These are phyloP conservation scores for Meleagris gallopavo DNA, from an alignment of 2,113 vertebrate genomes.

Conservation along the genomic window DNA sequence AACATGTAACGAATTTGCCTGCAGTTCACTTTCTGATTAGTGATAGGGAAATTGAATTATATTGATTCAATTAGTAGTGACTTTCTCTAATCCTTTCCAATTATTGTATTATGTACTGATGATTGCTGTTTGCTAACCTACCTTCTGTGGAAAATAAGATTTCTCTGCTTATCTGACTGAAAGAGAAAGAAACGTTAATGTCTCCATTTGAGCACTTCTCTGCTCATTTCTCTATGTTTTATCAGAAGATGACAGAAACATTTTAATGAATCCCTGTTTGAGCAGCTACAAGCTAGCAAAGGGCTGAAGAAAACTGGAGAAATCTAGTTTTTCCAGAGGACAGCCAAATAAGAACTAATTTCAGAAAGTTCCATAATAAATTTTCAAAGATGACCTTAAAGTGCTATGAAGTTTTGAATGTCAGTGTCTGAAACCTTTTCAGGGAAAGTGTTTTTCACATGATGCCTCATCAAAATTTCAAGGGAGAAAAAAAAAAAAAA, in stretches of 20 bases:
- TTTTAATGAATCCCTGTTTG: background rate
- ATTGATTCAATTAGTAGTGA: background rate
- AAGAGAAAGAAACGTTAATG: background rate
- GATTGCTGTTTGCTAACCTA: background rate
- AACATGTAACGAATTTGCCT: background rate
- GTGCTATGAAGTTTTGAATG: background rate
- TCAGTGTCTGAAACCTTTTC: background rate
- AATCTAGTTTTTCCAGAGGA: background rate
- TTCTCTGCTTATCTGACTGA: background rate
- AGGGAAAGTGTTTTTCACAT: background rate
- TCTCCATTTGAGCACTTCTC: background rate
- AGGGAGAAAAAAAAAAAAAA: too few species aligned
- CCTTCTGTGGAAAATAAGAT: background rate
- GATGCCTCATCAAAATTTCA: background rate
- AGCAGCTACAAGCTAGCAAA: background rate
- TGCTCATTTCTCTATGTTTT: background rate
- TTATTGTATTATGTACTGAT: background rate
- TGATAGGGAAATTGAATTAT: background rate
- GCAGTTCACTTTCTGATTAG: background rate
- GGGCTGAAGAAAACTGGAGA: background rate
- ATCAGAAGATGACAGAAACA: constrained; percentile 9
- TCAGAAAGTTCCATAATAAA: constrained; percentile 1
- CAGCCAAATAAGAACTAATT: background rate
- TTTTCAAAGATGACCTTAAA: constrained; percentile 34
- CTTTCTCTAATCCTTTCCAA: background rate